These are phyloP conservation scores for Sesamia nonagrioides DNA, from an alignment of 1,140 invertebrate species.

Conservation along the genomic window DNA sequence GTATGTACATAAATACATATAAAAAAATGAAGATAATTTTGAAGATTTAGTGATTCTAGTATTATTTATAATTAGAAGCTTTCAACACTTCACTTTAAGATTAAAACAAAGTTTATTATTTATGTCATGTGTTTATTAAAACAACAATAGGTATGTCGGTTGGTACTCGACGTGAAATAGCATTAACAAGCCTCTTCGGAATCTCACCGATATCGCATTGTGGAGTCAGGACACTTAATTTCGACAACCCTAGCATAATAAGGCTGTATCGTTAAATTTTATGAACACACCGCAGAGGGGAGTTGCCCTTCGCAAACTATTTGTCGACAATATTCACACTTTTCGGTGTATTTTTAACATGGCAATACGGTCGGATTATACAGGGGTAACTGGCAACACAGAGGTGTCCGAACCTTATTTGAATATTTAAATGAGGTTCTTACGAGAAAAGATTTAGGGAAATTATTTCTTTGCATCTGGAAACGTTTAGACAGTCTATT, in stretches of 20 bases:
- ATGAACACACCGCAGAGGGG: slow-evolving; percentile 16
- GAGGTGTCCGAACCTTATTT: slow-evolving; percentile 27
- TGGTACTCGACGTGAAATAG: background rate
- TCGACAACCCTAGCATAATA: slow-evolving; percentile 29
- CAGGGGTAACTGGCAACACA: background rate
- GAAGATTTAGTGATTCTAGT: no score
- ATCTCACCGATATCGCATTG: background rate
- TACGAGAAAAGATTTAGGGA: slow-evolving; percentile 2
- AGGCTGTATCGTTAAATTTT: slow-evolving; percentile 10
- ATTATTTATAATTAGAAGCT: no score
- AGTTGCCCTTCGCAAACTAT: slow-evolving; percentile 18
- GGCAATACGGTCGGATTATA: slow-evolving; percentile 21
- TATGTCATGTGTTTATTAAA: background rate
- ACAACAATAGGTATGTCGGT: background rate
- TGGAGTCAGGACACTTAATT: background rate
- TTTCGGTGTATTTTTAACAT: background rate
- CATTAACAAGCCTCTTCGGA: background rate
- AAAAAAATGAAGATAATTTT: no score
- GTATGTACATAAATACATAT: no score
- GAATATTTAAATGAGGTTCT: slow-evolving; percentile 29
- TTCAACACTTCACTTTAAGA: no score
- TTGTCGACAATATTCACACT: slow-evolving; percentile 4
- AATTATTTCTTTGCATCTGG: slow-evolving; percentile 17
- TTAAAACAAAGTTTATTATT: background rate
- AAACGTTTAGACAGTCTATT: slow-evolving; percentile 7